These are phyloP conservation scores for Manis crassicaudata DNA, from an alignment of 2,797 vertebrate genomes.

Conservation along the genomic window DNA sequence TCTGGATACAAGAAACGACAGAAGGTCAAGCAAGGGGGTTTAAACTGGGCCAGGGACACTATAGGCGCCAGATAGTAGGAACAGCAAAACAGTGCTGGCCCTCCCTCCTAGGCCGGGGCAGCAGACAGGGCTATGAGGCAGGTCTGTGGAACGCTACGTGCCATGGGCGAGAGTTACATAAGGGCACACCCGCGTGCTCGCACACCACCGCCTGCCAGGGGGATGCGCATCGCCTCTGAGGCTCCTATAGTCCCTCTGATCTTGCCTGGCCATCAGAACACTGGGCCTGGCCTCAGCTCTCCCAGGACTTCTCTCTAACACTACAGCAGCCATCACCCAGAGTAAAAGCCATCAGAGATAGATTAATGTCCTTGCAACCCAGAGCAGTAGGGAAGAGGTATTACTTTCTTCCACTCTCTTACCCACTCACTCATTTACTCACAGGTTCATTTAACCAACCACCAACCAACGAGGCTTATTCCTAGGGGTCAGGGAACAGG, in stretches of 20 bases:
- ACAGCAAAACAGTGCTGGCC: background rate
- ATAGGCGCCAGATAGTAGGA: background rate
- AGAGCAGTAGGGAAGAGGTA: background rate
- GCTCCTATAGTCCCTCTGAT: background rate
- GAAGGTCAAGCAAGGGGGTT: background rate
- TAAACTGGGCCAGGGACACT: background rate
- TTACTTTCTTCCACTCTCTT: background rate
- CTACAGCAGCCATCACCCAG: background rate
- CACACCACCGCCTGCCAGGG: background rate
- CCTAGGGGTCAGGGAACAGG: background rate
- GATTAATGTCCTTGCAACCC: background rate
- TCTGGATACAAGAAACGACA: background rate
- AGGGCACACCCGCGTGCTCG: background rate
- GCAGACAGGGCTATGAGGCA: background rate
- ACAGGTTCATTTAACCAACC: background rate
- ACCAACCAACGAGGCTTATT: background rate
- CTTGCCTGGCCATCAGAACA: background rate
- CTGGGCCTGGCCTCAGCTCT: background rate
- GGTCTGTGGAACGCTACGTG: accelerated
- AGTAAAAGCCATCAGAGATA: background rate
- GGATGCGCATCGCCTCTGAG: background rate
- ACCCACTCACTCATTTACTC: background rate
- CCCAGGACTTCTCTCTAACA: background rate
- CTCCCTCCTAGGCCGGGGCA: background rate
- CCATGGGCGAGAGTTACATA: accelerated